Base-by-base conservation (phyloP, 2,797 vertebrate genomes). In the Peromyscus eremicus region DNA sequence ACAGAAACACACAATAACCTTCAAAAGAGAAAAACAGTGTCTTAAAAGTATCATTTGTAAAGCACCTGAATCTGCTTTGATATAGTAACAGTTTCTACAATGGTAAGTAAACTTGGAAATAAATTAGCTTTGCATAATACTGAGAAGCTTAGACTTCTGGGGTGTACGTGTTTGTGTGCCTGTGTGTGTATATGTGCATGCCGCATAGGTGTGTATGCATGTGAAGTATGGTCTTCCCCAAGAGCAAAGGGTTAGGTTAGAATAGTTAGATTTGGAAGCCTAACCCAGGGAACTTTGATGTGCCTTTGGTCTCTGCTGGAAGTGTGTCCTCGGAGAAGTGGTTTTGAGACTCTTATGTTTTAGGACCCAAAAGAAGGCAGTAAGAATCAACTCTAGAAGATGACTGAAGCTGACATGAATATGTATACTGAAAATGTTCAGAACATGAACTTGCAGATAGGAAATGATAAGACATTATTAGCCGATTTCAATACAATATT, bases 21-120 rank as follows among this genome's bases (percentile, higher is more conserved):
- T 79, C 37, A 9, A 57, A 66, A 6, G 19, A 77, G 2, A 71
- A 46, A 57, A 40, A 32, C n/a, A 27, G 12, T 52, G 8, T 46
- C 27, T 40, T 40, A 19, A 80, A 90, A 46, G 70, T 64, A 85
- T 71, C 87, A 92, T 89, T 91, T 89, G 6, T 49, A 91, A 85
- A 92, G 13, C 32, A 80, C 37, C 27, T 64, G 37, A 83, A 73
- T 29, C 25, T 34, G 37, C 75, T 64, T 43, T 89, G 12, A 76
- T 55, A 68, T n/a, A 89, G 46, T 23, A 29, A 19, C 6, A 27
- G 32, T 40, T 90, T 94, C 92, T 86, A 3, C 62, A 79, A 79
- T 34, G 25, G 29, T 37, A 89, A 92, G 82, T 77, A 49, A 37
- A 68, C 62, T 40, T 89, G n/a, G 32, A 89, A 91, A 85, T 60